These are phyloP conservation scores for Poecilia wingei DNA, from an alignment of 2,797 vertebrate genomes.

Conservation along the genomic window DNA sequence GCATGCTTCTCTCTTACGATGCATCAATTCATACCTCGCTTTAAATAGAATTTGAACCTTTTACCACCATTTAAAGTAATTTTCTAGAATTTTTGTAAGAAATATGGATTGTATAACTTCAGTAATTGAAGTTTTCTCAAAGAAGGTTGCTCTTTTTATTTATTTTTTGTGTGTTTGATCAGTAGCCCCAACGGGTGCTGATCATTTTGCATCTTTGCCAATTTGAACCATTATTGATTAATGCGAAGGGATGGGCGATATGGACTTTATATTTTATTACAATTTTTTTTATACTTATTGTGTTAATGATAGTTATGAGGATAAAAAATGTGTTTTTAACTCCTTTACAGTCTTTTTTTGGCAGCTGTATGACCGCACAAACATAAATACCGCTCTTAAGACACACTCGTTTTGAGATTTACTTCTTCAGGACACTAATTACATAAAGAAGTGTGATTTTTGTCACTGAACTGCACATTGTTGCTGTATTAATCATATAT, in stretches of 20 bases:
- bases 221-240: background rate
- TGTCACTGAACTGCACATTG: background rate
- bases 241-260: background rate
- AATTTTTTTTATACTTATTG: background rate
- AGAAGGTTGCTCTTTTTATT: background rate
- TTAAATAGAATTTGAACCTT: background rate
- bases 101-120: background rate
- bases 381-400: background rate
- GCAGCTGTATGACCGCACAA: background rate
- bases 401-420: background rate
- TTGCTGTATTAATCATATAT: background rate
- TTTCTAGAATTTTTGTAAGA: background rate
- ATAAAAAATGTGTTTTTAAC: background rate
- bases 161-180: background rate
- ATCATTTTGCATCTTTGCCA: background rate
- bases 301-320: background rate
- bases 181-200: background rate
- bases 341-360: background rate
- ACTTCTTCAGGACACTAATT: background rate
- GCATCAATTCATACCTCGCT: background rate
- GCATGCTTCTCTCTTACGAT: background rate
- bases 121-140: background rate
- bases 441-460: too few relatives aligned
- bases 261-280: background rate
- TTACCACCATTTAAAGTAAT: background rate